Percentiles rank a stretch among this genome's conserved stretches.
phyloP scores from a whole-genome alignment of 2,113 vertebrate species.

The Menura novaehollandiae region DNA sequence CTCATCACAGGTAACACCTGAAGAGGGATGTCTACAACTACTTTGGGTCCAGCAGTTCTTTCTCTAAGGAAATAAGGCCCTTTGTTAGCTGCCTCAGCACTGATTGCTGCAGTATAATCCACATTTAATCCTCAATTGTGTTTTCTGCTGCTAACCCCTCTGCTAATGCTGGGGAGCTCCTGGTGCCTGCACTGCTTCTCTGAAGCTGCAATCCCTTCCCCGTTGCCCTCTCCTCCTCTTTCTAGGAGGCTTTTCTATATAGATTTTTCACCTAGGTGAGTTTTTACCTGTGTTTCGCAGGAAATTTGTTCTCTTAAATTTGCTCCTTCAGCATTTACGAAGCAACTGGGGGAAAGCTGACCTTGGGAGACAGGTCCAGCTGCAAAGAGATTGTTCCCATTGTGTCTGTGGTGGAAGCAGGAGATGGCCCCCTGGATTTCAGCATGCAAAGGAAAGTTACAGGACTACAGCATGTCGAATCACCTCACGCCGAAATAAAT shows the following conservation, averaged over 20 bases:
- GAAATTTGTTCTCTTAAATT: not conserved
- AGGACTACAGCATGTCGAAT: not conserved
- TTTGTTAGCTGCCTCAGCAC: not conserved
- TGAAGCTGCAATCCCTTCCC: not conserved
- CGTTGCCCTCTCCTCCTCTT: not conserved
- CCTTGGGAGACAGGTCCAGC: not conserved
- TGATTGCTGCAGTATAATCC: not conserved
- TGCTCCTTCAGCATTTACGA: not conserved
- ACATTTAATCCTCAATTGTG: not conserved
- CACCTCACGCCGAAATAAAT: constrained; percentile 36
- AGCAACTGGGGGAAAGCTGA: not conserved
- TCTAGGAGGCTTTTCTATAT: not conserved
- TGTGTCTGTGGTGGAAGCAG: not conserved
- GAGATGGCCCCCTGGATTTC: not conserved
- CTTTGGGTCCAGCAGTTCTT: not conserved
- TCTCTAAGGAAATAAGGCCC: not conserved
- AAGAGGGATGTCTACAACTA: not conserved
- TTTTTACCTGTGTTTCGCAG: not conserved
- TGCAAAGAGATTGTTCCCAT: not conserved
- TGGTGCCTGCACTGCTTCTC: not conserved
- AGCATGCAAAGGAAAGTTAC: not conserved
- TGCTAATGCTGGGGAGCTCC: not conserved
- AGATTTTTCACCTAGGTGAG: not conserved
- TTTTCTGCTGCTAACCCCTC: constrained; percentile 1
- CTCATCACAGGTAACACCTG: fast-evolving